Evolutionary conservation across 1,140 invertebrate genomes (phyloP), one percentile per base, ranked within the genome.

Genomic region (Calosoma granatense): DNA sequence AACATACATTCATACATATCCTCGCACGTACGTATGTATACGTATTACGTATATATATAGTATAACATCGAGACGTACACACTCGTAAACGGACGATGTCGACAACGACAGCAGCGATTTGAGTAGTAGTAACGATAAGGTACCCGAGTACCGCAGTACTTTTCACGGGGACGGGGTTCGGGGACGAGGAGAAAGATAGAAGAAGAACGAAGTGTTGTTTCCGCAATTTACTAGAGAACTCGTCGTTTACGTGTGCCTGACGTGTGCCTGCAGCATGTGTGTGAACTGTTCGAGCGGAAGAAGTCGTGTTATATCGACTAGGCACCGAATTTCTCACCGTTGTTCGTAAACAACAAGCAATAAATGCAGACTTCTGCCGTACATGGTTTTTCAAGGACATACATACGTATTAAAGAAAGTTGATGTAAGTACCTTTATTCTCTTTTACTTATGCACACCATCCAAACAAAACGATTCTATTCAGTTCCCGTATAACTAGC

Each of bases 311-410:
- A 17, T 11, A 47, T 12, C 15, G 4, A 11, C 17, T 17, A 12
- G 17, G 9, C 41, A 47, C 17, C 41, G 41, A 17, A 47, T 20
- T 59, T 58, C 58, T 55, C 58, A 60, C 59, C 59, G 58, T 59
- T 62, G 61, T 62, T 59, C 53, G 51, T 21, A 57, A 64, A 47
- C 62, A 62, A 67, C 61, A 59, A 67, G 65, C 65, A 69, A 68
- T 69, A 68, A 68, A 68, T 67, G 67, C 68, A 69, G 67, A 69
- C 66, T 67, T 65, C 64, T 65, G 62, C 62, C 61, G 62, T 62
- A 61, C 61, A 69, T 69, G 67, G 63, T 67, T 65, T 66, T 66
- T 65, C 64, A 67, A 65, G 66, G 63, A 69, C 63, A 66, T 66
- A 68, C 59, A 63, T 61, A 60, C 58, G 62, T 68, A 65, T 64